Conservation (phyloP, 2,113 vertebrate genomes). For the Brachyistius frenatus region DNA sequence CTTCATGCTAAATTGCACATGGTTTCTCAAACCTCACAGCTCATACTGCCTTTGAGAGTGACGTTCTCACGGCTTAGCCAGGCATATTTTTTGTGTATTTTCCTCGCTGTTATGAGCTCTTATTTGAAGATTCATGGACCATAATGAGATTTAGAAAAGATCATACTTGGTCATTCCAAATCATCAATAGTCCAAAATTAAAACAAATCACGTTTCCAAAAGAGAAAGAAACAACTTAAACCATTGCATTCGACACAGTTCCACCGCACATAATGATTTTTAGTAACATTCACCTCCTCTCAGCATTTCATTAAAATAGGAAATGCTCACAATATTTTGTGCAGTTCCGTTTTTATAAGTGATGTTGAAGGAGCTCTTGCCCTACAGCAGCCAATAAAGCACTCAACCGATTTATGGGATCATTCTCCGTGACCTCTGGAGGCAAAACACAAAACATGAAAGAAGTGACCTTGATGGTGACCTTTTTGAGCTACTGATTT, state of each 20-base stretch:
- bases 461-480: slow-evolving; percentile 51
- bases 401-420: slow-evolving; percentile 57
- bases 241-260: background rate
- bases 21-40: slow-evolving; percentile 59
- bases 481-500: slow-evolving; percentile 39
- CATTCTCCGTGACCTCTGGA: slow-evolving; percentile 43
- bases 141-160: slow-evolving; percentile 37
- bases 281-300: background rate
- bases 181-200: slow-evolving; percentile 13
- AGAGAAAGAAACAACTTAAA: slow-evolving; percentile 20
- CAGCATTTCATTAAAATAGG: slow-evolving; percentile 21
- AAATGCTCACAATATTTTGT: slow-evolving; percentile 34
- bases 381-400: slow-evolving; percentile 60
- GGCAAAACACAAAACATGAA: slow-evolving; percentile 51
- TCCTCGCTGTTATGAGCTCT: slow-evolving; percentile 25
- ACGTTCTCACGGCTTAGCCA: slow-evolving; percentile 27
- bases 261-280: slow-evolving; percentile 14
- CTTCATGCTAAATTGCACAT: slow-evolving; percentile 73
- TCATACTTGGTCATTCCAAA: background rate
- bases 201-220: slow-evolving; percentile 27
- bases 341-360: slow-evolving; percentile 25
- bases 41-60: slow-evolving; percentile 42
- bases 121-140: slow-evolving; percentile 7
- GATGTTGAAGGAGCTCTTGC: slow-evolving; percentile 46
- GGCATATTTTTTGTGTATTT: slow-evolving; percentile 46